Percentiles rank a stretch among this genome's conserved stretches.
Conservation (phyloP, 2,113 vertebrate species). For the Cardinalis cardinalis region DNA sequence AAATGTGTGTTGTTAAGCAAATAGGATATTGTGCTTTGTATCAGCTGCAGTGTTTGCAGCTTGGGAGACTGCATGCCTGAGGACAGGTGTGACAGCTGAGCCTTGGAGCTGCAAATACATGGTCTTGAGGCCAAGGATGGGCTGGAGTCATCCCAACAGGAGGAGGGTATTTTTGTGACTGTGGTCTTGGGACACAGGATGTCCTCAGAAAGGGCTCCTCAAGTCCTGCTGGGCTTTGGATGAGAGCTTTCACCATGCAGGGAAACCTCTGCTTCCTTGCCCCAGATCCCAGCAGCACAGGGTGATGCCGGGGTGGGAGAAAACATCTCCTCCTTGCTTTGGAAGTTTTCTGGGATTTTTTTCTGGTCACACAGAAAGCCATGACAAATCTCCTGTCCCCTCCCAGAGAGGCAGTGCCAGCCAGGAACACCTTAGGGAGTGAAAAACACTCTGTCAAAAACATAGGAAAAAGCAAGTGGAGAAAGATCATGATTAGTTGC, state of each 20-base stretch:
- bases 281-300: background rate
- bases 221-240: background rate
- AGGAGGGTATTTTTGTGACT: background rate
- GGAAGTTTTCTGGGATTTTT: background rate
- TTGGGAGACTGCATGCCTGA: background rate
- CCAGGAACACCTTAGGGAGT: background rate
- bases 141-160: background rate
- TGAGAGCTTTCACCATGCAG: background rate
- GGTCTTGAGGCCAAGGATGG: background rate
- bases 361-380: background rate
- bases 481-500: background rate
- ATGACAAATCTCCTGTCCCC: background rate
- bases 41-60: background rate
- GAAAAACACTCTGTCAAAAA: slow-evolving; percentile 9
- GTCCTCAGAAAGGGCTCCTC: background rate
- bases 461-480: background rate
- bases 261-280: background rate
- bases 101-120: background rate
- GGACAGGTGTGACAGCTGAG: background rate
- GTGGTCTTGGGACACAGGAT: background rate
- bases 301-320: rapidly evolving
- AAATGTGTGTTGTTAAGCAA: slow-evolving; percentile 24
- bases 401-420: background rate
- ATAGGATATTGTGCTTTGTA: background rate
- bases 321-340: background rate